These are phyloP conservation scores for Enteromius radiatus DNA, from an alignment of 2,797 vertebrate species.

Conservation along the genomic window DNA sequence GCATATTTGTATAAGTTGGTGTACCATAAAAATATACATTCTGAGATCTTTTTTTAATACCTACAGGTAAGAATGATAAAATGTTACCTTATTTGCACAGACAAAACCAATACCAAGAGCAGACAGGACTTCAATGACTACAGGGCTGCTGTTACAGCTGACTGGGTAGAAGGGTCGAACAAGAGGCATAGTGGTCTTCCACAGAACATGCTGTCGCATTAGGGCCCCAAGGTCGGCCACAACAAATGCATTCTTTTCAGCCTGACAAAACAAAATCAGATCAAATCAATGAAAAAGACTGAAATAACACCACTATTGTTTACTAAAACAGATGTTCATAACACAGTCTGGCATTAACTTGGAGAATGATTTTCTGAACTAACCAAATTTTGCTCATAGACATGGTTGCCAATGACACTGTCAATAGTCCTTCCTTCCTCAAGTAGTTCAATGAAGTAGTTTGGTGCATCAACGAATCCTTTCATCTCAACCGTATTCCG, in stretches of 20 bases:
- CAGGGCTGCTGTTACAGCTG: conserved; percentile 91
- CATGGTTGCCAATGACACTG: conserved; percentile 93
- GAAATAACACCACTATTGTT: background rate
- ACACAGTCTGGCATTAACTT: background rate
- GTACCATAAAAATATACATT: background rate
- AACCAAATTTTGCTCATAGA: conserved; percentile 94
- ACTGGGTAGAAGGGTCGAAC: conserved; percentile 94
- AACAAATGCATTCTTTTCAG: conserved; percentile 93
- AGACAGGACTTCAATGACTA: conserved; percentile 91
- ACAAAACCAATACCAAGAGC: conserved; percentile 93
- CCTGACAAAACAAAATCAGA: conserved; percentile 73
- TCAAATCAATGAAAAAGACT: background rate
- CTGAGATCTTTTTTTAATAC: conserved; percentile 13
- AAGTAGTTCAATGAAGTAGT: conserved; percentile 93
- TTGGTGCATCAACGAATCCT: conserved; percentile 96
- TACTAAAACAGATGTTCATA: background rate
- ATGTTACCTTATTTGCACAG: conserved; percentile 91
- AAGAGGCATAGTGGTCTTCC: conserved; percentile 86
- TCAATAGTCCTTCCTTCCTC: conserved; percentile 91
- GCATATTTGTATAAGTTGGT: background rate
- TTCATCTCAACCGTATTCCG: conserved; percentile 99
- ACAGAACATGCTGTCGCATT: conserved; percentile 89
- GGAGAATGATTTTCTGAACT: conserved; percentile 64
- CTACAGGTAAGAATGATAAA: background rate
- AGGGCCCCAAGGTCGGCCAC: conserved; percentile 95